phyloP scores from a whole-genome alignment of 1,140 invertebrate species.

The Drosophila busckii region DNA sequence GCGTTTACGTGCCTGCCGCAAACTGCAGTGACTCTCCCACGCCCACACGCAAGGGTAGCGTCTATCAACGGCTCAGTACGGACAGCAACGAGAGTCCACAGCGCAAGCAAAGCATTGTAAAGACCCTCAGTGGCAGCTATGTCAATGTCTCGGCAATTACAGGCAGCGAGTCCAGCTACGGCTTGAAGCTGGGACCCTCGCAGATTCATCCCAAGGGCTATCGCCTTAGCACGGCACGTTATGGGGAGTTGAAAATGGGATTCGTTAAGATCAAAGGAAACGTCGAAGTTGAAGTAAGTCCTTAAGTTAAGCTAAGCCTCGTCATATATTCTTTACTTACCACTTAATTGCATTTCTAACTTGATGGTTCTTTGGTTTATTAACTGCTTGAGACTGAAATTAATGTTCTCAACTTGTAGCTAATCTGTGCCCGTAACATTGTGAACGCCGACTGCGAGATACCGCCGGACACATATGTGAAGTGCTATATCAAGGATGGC shows the following conservation, averaged over 20 bases:
- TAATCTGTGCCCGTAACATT: constrained; percentile 80
- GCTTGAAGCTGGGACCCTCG: constrained; percentile 85
- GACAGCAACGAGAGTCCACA: constrained; percentile 51
- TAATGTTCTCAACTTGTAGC: constrained; percentile 51
- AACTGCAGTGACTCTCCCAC: constrained; percentile 48
- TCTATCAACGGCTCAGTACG: constrained; percentile 46
- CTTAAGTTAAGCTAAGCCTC: too few relatives aligned
- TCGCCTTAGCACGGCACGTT: constrained; percentile 83
- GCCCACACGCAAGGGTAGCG: constrained; percentile 64
- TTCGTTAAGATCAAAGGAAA: constrained; percentile 94
- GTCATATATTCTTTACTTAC: too few relatives aligned
- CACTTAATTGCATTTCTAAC: too few relatives aligned
- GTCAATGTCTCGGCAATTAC: constrained; percentile 52
- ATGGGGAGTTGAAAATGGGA: constrained; percentile 91
- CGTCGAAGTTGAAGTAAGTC: constrained; percentile 91
- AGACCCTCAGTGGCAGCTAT: constrained; percentile 56
- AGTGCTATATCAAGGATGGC: constrained; percentile 93
- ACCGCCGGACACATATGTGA: constrained; percentile 92
- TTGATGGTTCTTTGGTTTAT: too few relatives aligned
- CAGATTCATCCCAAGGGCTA: constrained; percentile 88
- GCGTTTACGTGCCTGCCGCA: constrained; percentile 56
- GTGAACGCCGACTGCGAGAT: constrained; percentile 79
- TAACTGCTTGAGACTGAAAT: too few relatives aligned
- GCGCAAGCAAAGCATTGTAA: constrained; percentile 62
- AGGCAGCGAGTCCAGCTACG: constrained; percentile 70